Percentiles rank a stretch among this genome's conserved stretches.
Evolutionary conservation across 2,888 invertebrate genomes (phyloP).

Genomic region (Drosophila borborema): DNA sequence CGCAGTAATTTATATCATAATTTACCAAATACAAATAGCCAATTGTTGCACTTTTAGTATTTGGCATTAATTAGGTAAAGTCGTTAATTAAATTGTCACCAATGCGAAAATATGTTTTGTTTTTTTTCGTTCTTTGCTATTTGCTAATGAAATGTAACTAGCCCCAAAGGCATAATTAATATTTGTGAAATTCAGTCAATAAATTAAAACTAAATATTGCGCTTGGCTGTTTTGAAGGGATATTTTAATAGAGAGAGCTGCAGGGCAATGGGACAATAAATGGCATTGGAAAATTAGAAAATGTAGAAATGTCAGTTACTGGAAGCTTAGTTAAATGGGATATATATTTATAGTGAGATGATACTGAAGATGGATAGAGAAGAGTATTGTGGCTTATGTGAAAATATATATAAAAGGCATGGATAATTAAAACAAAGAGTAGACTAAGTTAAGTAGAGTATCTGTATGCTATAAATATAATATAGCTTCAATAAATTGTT

Average conservation of each 20-base stretch:
- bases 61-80: constrained; percentile 23
- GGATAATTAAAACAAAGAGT: no score
- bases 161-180: constrained; percentile 12
- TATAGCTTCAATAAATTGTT: no score
- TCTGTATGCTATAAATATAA: no score
- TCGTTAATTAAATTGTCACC: constrained; percentile 72
- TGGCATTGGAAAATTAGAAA: not conserved
- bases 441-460: no score
- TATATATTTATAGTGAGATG: no score
- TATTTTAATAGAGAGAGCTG: not conserved
- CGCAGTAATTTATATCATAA: constrained; percentile 31
- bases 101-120: constrained; percentile 8
- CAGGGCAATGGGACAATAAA: not conserved
- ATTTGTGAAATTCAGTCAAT: constrained; percentile 4
- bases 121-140: not conserved
- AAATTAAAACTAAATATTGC: constrained; percentile 6
- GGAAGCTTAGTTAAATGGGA: no score
- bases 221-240: not conserved
- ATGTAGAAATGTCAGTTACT: not conserved
- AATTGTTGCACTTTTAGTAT: constrained; percentile 59
- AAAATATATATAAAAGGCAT: no score
- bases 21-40: constrained; percentile 52
- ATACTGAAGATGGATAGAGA: no score
- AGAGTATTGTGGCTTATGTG: no score
- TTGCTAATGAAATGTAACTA: constrained; percentile 11